Evolutionary conservation across 2,113 vertebrate species (phyloP).

Genomic region (Galbula dea): DNA sequence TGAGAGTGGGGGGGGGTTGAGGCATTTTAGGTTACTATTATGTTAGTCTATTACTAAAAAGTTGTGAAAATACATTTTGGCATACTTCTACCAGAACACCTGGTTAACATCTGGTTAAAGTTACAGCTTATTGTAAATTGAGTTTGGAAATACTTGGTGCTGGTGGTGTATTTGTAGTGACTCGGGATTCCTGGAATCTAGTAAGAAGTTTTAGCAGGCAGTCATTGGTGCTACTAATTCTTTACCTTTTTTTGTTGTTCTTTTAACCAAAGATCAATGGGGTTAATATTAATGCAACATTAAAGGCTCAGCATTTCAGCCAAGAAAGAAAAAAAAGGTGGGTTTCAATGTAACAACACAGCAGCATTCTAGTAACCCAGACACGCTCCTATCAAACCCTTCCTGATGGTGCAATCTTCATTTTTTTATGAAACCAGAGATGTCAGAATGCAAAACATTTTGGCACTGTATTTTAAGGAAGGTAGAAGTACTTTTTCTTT

Average conservation of each 20-base stretch:
- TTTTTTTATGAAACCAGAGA: neutral
- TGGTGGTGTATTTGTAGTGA: neutral
- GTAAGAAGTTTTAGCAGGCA: neutral
- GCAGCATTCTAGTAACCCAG: neutral
- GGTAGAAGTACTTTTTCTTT: neutral
- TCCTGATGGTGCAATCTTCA: neutral
- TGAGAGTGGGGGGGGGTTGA: neutral
- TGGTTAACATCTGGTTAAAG: neutral
- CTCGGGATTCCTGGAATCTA: neutral
- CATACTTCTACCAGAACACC: neutral
- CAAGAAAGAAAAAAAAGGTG: neutral
- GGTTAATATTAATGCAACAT: neutral
- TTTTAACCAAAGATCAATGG: neutral
- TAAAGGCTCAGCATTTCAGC: neutral
- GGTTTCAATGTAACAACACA: constrained; percentile 10
- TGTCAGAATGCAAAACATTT: neutral
- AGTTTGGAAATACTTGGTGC: neutral
- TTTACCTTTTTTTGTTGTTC: neutral
- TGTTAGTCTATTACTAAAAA: neutral
- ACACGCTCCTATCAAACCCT: neutral
- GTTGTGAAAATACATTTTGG: neutral
- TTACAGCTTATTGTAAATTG: neutral
- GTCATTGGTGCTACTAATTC: neutral
- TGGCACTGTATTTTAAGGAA: neutral
- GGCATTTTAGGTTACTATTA: neutral